phyloP scores from a whole-genome alignment of 2,797 vertebrate genomes.

The Micropoecilia bifurca region DNA sequence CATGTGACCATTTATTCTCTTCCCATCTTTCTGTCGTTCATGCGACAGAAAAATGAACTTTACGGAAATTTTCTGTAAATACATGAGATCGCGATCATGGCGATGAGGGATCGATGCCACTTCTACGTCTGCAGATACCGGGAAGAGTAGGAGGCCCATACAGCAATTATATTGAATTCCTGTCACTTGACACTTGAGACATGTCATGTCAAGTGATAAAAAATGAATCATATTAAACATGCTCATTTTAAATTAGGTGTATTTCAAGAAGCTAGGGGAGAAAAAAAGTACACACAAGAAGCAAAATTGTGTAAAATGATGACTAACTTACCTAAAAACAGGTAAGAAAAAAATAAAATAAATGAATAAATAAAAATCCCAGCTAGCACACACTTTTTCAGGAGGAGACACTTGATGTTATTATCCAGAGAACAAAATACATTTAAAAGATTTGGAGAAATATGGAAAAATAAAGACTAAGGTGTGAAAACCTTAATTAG shows the following conservation, averaged over 20 bases:
- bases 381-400: background rate
- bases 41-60: conserved; percentile 3
- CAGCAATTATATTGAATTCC: background rate
- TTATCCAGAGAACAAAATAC: background rate
- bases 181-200: background rate
- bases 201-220: background rate
- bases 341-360: background rate
- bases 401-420: background rate
- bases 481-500: too few species aligned
- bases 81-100: background rate
- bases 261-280: background rate
- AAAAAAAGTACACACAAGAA: background rate
- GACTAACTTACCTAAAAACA: background rate
- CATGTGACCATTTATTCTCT: conserved; percentile 28
- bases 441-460: background rate
- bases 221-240: background rate
- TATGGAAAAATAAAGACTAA: background rate
- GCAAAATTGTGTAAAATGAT: background rate
- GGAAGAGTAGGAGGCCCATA: background rate
- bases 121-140: background rate
- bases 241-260: background rate
- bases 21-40: background rate
- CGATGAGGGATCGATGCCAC: background rate
- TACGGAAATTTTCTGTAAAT: background rate
- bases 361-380: background rate